phyloP scores from a whole-genome alignment of 2,113 vertebrate species.

The Rynchops niger region DNA sequence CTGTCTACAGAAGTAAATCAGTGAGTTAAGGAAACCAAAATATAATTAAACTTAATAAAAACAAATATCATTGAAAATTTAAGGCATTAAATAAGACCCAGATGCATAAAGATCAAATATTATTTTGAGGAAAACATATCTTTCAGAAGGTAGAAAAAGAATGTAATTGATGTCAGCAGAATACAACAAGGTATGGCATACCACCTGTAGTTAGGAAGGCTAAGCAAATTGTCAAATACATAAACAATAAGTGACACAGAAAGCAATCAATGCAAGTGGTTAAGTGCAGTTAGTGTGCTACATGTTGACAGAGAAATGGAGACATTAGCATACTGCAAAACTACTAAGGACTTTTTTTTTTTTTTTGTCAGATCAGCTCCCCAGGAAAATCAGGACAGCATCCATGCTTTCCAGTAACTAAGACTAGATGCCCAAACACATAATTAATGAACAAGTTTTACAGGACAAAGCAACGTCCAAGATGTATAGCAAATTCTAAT shows the following conservation, averaged over 20 bases:
- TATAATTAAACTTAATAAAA: neutral
- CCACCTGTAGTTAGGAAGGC: neutral
- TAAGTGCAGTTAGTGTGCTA: neutral
- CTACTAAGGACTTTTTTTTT: neutral
- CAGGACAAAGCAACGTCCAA: neutral
- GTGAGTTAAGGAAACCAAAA: neutral
- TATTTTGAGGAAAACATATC: neutral
- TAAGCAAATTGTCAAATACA: neutral
- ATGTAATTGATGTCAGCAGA: neutral
- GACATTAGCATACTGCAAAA: neutral
- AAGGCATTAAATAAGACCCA: neutral
- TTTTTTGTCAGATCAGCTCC: neutral
- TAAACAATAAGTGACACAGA: neutral
- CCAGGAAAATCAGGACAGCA: neutral
- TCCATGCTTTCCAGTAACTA: neutral
- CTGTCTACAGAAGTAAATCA: neutral
- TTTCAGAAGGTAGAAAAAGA: neutral
- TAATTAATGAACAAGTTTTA: neutral
- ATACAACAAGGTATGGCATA: neutral
- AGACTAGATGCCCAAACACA: neutral
- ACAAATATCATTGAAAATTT: neutral
- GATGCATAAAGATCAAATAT: neutral
- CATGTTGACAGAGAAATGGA: neutral
- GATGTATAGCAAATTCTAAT: neutral
- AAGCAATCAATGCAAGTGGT: neutral